A percentile compares a stretch with the other conserved stretches of the same genome.
Evolutionary conservation across 2,888 invertebrate genomes (phyloP).

Genomic region (Trissoscelio sp.): DNA sequence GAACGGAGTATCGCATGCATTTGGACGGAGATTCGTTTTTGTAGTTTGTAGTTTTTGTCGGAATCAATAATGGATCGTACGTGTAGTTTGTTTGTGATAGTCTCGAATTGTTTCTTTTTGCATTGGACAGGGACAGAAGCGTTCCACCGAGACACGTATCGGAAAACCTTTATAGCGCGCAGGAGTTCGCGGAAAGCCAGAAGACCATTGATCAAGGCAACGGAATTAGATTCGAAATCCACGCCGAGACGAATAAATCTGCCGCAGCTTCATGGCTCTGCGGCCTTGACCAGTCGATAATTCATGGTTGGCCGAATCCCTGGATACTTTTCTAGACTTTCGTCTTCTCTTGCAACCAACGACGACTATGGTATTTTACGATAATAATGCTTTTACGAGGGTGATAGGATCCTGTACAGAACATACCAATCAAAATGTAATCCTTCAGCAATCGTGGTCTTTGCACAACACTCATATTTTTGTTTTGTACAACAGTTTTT

Average conservation of each 20-base stretch:
- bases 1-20: slow-evolving; percentile 8
- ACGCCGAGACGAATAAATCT: slow-evolving; percentile 63
- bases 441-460: neutral
- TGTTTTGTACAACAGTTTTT: neutral
- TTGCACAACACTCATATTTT: neutral
- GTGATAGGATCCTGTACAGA: neutral
- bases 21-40: slow-evolving; percentile 29
- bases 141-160: slow-evolving; percentile 49
- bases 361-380: slow-evolving; percentile 21
- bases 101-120: slow-evolving; percentile 56
- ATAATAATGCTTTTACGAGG: slow-evolving; percentile 48
- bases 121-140: slow-evolving; percentile 21
- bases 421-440: slow-evolving; percentile 23
- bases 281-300: slow-evolving; percentile 67
- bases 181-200: slow-evolving; percentile 53
- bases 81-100: slow-evolving; percentile 49
- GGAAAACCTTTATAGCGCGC: slow-evolving; percentile 59
- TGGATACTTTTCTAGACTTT: slow-evolving; percentile 45
- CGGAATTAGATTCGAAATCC: slow-evolving; percentile 66
- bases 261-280: slow-evolving; percentile 56
- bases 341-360: slow-evolving; percentile 20
- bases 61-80: slow-evolving; percentile 58
- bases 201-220: slow-evolving; percentile 62
- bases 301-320: slow-evolving; percentile 57
- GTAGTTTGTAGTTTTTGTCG: slow-evolving; percentile 29